Evolutionary conservation across 2,888 invertebrate species (phyloP).

Genomic region (Julus scandinavius): DNA sequence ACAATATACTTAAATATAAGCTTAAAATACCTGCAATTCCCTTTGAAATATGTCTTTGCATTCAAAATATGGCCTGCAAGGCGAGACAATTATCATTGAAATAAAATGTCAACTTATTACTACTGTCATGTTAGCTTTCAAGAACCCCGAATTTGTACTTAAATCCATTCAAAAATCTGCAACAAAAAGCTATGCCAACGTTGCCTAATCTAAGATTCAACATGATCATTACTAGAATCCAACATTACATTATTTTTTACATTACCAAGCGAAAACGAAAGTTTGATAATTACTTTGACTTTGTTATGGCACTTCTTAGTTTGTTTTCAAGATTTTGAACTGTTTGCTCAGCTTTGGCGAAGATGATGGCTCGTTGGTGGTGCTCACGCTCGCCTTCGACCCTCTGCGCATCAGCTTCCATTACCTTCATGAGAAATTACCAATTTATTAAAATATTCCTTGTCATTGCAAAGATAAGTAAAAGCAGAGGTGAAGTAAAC

Average conservation of each 20-base stretch:
- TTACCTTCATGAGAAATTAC: slow-evolving; percentile 68
- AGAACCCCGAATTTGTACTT: too few relatives aligned
- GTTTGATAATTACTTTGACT: slow-evolving; percentile 70
- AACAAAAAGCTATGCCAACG: too few relatives aligned
- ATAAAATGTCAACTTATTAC: too few relatives aligned
- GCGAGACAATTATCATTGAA: too few relatives aligned
- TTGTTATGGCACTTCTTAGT: slow-evolving; percentile 81
- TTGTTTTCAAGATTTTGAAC: slow-evolving; percentile 84
- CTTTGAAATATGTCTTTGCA: slow-evolving; percentile 87
- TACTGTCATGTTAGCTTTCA: too few relatives aligned
- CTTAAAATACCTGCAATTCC: slow-evolving; percentile 75
- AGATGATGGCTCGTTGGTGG: slow-evolving; percentile 81
- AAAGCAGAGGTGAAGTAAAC: slow-evolving; percentile 66
- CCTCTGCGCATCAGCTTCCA: slow-evolving; percentile 92
- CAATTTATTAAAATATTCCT: neutral
- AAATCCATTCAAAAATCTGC: too few relatives aligned
- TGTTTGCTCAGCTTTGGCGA: slow-evolving; percentile 83
- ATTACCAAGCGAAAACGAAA: too few relatives aligned
- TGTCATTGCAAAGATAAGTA: neutral
- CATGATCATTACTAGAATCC: too few relatives aligned
- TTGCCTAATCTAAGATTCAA: too few relatives aligned
- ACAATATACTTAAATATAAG: too few relatives aligned
- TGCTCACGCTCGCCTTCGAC: slow-evolving; percentile 90
- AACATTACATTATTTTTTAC: too few relatives aligned
- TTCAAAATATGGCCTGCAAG: slow-evolving; percentile 82